phyloP scores from a whole-genome alignment of 2,113 vertebrate genomes.

The Nothocercus nigrocapillus region DNA sequence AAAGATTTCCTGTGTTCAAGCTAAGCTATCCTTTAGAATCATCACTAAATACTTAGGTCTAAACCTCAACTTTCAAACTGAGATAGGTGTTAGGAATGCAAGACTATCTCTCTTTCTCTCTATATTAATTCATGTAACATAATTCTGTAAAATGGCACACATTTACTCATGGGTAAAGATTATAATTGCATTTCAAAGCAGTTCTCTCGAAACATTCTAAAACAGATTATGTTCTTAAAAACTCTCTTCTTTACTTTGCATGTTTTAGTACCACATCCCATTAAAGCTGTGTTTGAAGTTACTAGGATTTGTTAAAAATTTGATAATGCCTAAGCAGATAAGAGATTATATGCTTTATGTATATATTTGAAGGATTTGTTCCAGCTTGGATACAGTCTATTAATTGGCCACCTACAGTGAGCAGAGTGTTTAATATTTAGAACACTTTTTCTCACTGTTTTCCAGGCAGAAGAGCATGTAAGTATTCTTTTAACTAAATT shows the following conservation, averaged over 20 bases:
- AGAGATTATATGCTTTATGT: constrained; percentile 86
- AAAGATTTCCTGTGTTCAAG: constrained; percentile 36
- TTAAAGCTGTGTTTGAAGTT: constrained; percentile 87
- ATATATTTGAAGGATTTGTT: constrained; percentile 84
- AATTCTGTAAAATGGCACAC: constrained; percentile 72
- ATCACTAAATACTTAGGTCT: background rate
- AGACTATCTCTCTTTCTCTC: constrained; percentile 11
- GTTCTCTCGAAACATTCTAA: constrained; percentile 81
- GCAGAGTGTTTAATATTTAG: constrained; percentile 81
- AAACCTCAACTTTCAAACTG: background rate
- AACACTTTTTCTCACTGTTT: constrained; percentile 67
- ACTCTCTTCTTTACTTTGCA: constrained; percentile 80
- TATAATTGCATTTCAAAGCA: constrained; percentile 77
- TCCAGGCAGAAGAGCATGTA: constrained; percentile 77
- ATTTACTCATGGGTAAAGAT: constrained; percentile 78
- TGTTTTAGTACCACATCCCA: constrained; percentile 83
- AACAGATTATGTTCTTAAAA: constrained; percentile 87
- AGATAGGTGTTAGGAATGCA: background rate
- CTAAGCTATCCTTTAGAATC: constrained; percentile 2
- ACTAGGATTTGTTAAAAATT: constrained; percentile 86
- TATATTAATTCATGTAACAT: constrained; percentile 43
- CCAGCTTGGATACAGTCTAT: constrained; percentile 80
- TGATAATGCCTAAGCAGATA: constrained; percentile 88
- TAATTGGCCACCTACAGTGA: constrained; percentile 90
- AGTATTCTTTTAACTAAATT: constrained; percentile 79